phyloP scores from a whole-genome alignment of 2,113 vertebrate genomes.

The Dendropsophus ebraccatus region DNA sequence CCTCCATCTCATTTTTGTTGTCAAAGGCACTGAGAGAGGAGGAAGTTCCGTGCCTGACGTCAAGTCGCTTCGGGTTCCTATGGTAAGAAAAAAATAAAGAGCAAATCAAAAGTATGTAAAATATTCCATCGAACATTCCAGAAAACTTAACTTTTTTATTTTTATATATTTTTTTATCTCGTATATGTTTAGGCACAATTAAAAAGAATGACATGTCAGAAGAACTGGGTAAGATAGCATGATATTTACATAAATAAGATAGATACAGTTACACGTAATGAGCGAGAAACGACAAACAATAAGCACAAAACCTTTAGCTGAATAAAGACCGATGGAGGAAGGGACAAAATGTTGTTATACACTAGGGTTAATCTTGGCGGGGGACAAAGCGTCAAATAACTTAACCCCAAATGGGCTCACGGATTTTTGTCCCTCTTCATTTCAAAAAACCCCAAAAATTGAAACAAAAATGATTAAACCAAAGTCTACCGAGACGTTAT shows the following conservation, averaged over 20 bases:
- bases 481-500: conserved; percentile 44
- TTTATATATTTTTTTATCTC: conserved; percentile 51
- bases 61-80: conserved; percentile 44
- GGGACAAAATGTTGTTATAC: conserved; percentile 51
- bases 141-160: conserved; percentile 25
- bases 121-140: conserved; percentile 22
- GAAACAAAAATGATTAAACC: conserved; percentile 34
- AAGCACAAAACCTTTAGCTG: conserved; percentile 39
- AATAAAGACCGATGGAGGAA: conserved; percentile 52
- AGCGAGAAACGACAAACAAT: conserved; percentile 34
- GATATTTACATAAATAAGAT: conserved; percentile 58
- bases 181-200: conserved; percentile 52
- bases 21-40: conserved; percentile 40
- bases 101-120: conserved; percentile 38
- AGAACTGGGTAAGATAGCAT: conserved; percentile 38
- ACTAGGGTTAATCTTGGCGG: conserved; percentile 41
- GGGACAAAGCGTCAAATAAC: conserved; percentile 40
- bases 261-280: conserved; percentile 51
- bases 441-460: conserved; percentile 39
- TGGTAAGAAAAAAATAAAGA: conserved; percentile 36
- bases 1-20: conserved; percentile 38
- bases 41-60: conserved; percentile 40
- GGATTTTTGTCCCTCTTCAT: conserved; percentile 51
- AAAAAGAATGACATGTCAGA: conserved; percentile 45
- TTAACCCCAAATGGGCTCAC: conserved; percentile 51